A percentile compares a stretch with the other conserved stretches of the same genome.
These are phyloP conservation scores for Oryzias sinensis DNA, from an alignment of 2,797 vertebrate species.

Conservation along the genomic window DNA sequence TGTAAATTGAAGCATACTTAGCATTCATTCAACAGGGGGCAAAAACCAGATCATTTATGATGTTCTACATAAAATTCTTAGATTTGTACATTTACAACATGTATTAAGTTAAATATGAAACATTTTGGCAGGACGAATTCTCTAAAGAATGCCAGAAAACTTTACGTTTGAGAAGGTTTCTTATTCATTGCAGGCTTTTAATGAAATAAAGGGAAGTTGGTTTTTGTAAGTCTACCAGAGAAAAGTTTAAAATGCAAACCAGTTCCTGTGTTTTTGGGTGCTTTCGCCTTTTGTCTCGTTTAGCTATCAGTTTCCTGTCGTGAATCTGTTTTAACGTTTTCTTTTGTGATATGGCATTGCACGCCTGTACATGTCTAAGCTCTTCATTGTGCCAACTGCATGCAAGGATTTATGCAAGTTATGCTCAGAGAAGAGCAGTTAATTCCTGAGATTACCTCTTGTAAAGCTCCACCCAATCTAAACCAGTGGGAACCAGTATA, in stretches of 20 bases:
- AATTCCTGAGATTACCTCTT: constrained; percentile 58
- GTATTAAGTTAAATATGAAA: too few relatives aligned
- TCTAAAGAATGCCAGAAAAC: too few relatives aligned
- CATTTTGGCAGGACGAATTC: too few relatives aligned
- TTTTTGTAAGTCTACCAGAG: neutral
- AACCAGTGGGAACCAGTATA: constrained; percentile 66
- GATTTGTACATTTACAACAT: too few relatives aligned
- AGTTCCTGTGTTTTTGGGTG: constrained; percentile 31
- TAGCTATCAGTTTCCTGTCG: constrained; percentile 44
- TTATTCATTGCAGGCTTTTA: too few relatives aligned
- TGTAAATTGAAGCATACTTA: too few relatives aligned
- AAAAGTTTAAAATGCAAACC: constrained; percentile 25
- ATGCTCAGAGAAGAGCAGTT: constrained; percentile 52
- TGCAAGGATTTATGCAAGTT: constrained; percentile 50
- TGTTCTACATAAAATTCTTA: too few relatives aligned
- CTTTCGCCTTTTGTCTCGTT: constrained; percentile 29
- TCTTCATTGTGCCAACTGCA: constrained; percentile 36
- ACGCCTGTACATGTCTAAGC: constrained; percentile 30
- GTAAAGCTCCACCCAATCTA: constrained; percentile 63
- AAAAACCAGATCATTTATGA: too few relatives aligned
- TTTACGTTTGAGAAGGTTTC: too few relatives aligned
- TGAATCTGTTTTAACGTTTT: constrained; percentile 39
- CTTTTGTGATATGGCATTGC: constrained; percentile 31
- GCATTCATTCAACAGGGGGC: too few relatives aligned
- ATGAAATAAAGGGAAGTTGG: neutral